Conservation (phyloP, 2,797 vertebrate species). For the Coluber constrictor region DNA sequence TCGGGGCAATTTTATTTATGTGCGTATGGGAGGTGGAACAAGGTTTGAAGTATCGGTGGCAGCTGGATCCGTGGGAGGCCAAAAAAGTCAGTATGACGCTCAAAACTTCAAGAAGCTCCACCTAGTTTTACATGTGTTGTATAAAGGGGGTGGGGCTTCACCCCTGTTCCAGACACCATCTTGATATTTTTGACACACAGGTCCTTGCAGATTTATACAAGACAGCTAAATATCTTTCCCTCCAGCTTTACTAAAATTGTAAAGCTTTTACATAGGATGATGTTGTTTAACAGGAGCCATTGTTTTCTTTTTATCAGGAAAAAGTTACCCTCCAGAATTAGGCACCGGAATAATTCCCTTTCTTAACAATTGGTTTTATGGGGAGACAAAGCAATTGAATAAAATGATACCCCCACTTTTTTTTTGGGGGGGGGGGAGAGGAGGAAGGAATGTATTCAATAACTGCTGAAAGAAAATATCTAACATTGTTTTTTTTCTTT, state of each 20-base stretch:
- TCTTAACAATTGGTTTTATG: constrained; percentile 55
- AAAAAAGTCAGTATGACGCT: neutral
- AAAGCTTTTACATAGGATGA: constrained; percentile 34
- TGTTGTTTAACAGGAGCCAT: constrained; percentile 25
- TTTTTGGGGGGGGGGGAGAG: neutral
- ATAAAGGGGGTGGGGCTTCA: neutral
- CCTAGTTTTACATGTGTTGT: neutral
- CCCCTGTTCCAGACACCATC: neutral
- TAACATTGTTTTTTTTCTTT: neutral
- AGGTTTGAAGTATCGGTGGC: neutral
- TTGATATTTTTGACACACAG: neutral
- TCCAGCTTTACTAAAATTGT: constrained; percentile 42
- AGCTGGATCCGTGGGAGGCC: neutral
- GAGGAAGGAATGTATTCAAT: constrained; percentile 42
- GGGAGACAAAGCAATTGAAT: constrained; percentile 48
- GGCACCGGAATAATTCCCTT: constrained; percentile 41
- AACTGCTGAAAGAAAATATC: constrained; percentile 9
- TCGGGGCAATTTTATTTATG: constrained; percentile 57
- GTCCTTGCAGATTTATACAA: neutral
- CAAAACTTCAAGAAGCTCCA: neutral
- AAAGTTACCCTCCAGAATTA: neutral
- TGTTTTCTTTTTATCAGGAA: constrained; percentile 41
- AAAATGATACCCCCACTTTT: constrained; percentile 31
- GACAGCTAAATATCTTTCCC: constrained; percentile 57
- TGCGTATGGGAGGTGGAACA: neutral